Evolutionary conservation across 2,888 invertebrate genomes (phyloP), one percentile per base, ranked within the genome.

Genomic region (Scaptomyza polygonia): DNA sequence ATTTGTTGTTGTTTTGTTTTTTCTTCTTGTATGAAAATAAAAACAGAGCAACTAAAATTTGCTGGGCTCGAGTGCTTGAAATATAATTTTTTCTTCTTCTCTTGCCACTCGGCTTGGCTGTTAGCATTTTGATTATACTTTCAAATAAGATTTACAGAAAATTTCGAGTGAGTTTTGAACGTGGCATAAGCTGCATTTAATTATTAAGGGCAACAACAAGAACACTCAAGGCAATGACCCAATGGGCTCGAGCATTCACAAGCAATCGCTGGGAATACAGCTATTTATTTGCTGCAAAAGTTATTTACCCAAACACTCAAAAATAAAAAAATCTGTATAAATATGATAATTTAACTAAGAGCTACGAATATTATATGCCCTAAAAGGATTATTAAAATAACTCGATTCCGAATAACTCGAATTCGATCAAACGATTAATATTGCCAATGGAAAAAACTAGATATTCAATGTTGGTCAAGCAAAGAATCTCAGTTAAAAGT

Each of bases 81-180:
- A 79, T 77, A 69, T 82, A 36, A 25, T 51, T 65, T 56, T 48
- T 51, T 51, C 55, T 5, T 6, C 21, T 30, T 9, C 9, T 40
- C 59, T 30, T 18, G 32, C 4, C 44, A 27, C 21, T 56, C 39
- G 9, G n/a, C 43, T 58, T 16, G 16, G 43, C 56, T 72, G 77
- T 71, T 80, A 62, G 70, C 62, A 71, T 77, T 77, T 86, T 76
- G 79, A 86, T 86, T 81, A 84, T 84, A 82, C 85, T 78, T 78
- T 78, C 71, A 86, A 82, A 86, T 84, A 68, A 76, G 84, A 84
- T 81, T 84, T 81, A 43, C 69, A 71, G 61, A 75, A 71, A 67
- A 51, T 72, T 71, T 51, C 40, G 30, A 59, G 75, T 47, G 48
- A 71, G 71, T 39, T 39, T 65, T 71, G 73, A 79, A 71, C 67